These are phyloP conservation scores for Acipenser oxyrinchus DNA, from an alignment of 2,797 vertebrate species.

Conservation along the genomic window DNA sequence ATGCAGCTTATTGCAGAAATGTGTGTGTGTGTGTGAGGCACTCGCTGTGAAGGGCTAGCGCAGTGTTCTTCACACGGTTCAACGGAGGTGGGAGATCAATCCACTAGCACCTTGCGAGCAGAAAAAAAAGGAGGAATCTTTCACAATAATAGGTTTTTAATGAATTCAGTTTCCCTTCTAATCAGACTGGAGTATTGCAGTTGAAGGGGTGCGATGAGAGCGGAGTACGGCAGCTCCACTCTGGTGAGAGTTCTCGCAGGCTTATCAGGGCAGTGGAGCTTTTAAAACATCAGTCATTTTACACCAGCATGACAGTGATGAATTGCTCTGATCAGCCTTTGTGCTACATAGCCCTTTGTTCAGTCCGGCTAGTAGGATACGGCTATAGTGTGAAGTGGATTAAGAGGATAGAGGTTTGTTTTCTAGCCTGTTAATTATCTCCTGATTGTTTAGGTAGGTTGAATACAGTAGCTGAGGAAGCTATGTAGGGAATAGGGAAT, in stretches of 20 bases:
- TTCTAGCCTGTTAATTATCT: constrained; percentile 33
- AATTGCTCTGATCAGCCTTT: constrained; percentile 47
- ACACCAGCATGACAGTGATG: constrained; percentile 60
- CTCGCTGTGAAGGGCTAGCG: no score
- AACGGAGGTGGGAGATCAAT: no score
- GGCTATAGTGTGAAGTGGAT: constrained; percentile 27
- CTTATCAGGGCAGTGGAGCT: constrained; percentile 24
- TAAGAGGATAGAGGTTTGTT: constrained; percentile 21
- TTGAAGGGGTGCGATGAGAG: constrained; percentile 30
- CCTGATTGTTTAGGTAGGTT: constrained; percentile 18
- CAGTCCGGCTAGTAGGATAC: constrained; percentile 16
- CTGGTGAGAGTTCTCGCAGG: constrained; percentile 27
- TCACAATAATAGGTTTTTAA: neutral
- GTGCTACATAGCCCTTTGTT: constrained; percentile 30
- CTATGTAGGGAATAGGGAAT: no score
- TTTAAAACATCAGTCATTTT: constrained; percentile 48
- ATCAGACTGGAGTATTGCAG: constrained; percentile 14
- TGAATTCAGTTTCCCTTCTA: constrained; percentile 7
- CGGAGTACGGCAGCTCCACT: constrained; percentile 37
- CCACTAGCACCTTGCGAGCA: no score
- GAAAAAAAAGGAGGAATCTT: no score
- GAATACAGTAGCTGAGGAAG: no score
- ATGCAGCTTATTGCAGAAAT: no score
- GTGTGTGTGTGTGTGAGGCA: no score
- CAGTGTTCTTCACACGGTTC: no score